Evolutionary conservation across 2,888 invertebrate species (phyloP).

Genomic region (Cerceris rybyensis): DNA sequence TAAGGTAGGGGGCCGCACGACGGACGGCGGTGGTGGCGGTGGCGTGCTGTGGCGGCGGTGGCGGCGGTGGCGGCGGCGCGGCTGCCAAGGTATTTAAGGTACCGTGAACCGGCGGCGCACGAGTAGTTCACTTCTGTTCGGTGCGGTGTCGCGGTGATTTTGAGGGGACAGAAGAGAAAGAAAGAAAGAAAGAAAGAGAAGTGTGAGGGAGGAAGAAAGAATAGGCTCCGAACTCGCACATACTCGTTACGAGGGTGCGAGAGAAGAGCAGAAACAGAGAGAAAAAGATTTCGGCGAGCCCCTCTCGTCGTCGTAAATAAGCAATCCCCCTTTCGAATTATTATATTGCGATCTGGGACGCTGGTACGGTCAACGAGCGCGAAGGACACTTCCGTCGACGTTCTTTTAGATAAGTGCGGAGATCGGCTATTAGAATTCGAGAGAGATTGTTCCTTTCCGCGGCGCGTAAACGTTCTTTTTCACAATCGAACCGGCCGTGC

Average conservation of each 20-base stretch:
- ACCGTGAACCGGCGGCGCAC: constrained; percentile 84
- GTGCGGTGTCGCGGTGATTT: constrained; percentile 81
- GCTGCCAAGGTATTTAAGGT: constrained; percentile 84
- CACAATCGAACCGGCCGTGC: constrained; percentile 29
- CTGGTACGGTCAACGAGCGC: constrained; percentile 8
- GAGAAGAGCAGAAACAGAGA: constrained; percentile 27
- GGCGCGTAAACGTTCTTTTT: neutral
- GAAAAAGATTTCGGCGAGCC: constrained; percentile 35
- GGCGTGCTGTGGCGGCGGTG: constrained; percentile 56
- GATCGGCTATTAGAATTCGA: constrained; percentile 4
- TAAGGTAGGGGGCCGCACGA: constrained; percentile 81
- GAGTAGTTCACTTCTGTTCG: constrained; percentile 84
- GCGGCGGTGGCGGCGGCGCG: constrained; percentile 81
- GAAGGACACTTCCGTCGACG: constrained; percentile 9
- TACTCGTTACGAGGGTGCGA: constrained; percentile 26
- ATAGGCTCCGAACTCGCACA: constrained; percentile 41
- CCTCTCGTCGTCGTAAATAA: constrained; percentile 4
- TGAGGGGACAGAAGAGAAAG: constrained; percentile 60
- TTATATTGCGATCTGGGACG: constrained; percentile 24
- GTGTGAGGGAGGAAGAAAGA: constrained; percentile 26
- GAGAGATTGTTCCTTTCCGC: neutral
- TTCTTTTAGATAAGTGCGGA: constrained; percentile 3
- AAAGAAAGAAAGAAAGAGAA: constrained; percentile 12
- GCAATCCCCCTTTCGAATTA: constrained; percentile 23
- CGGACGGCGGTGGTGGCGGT: constrained; percentile 61